Percentiles rank a stretch among this genome's conserved stretches.
These are phyloP conservation scores for Malthinus flaveolus DNA, from an alignment of 2,888 invertebrate species.

Conservation along the genomic window DNA sequence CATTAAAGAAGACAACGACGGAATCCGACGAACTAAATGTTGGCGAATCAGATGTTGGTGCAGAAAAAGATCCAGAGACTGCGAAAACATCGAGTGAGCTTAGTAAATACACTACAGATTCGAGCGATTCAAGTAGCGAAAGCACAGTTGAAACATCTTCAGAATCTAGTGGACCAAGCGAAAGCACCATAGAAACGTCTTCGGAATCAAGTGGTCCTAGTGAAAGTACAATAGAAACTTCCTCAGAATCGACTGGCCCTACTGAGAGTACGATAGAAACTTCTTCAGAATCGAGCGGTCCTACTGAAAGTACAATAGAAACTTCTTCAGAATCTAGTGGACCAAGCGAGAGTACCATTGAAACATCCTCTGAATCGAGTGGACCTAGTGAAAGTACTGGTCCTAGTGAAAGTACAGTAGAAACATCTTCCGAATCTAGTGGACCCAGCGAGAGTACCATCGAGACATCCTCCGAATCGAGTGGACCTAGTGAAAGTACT, in stretches of 20 bases:
- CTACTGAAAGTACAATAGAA: background rate
- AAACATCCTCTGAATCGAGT: background rate
- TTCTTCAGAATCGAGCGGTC: background rate
- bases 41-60: constrained; percentile 14
- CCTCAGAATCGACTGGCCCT: constrained; percentile 5
- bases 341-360: background rate
- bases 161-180: constrained; percentile 7
- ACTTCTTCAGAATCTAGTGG: constrained; percentile 8
- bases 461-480: too few relatives aligned
- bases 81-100: constrained; percentile 20
- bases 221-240: background rate
- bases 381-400: background rate
- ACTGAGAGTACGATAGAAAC: background rate
- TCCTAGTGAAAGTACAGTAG: background rate
- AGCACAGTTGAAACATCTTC: background rate
- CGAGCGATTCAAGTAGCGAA: background rate
- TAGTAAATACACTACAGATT: background rate
- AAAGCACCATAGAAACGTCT: constrained; percentile 27
- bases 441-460: too few relatives aligned
- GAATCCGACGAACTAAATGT: background rate
- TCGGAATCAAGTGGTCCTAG: constrained; percentile 4
- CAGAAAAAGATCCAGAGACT: constrained; percentile 14
- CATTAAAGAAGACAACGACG: constrained; percentile 4
- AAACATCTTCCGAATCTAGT: constrained; percentile 24
- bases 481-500: too few relatives aligned